Base-by-base conservation (phyloP, 2,888 invertebrate species). In the Mechanitis mazaeus region DNA sequence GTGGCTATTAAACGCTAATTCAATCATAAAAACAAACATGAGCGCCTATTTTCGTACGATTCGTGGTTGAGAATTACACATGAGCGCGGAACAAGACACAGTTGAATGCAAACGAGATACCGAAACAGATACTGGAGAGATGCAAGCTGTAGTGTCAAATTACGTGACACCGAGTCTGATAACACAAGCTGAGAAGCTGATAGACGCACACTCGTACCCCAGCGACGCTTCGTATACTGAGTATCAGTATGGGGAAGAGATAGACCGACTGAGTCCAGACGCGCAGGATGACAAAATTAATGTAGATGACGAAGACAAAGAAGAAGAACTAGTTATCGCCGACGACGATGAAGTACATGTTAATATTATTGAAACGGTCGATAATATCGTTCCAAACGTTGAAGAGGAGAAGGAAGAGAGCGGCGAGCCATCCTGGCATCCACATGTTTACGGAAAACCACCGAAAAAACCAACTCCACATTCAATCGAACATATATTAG, bases 401-500 rank as follows among this genome's bases (percentile, higher is more conserved):
- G 67, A 61, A 58, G 64, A 60, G 55, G 79, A 73, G 66, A 77
- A 71, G 68, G 76, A 79, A 31, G 80, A 81, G 33, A 64, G 61
- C 3, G 74, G 67, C 1, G 86, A 85, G 69, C 83, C 78, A 1
- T 85, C 95, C 47, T 97, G 97, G 97, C 97, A 97, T 87, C 95
- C 96, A 45, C 97, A 97, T 81, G 95, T 97, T 33, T 97, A 97
- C 80, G 94, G 93, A 2, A 94, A 94, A 72, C 94, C 96, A 11
- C 95, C 95, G 9, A 94, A 93, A 72, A 92, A 92, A 60, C 96
- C 96, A 1, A 97, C 97, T 1, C 95, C 97, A 3, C 96, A 97
- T 83, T 93, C 94, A 50, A 97, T 98, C 76, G 94, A 95, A 69
- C 95, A 97, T 79, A 97, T 97, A 70, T 90, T 98, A 72, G 96